These are phyloP conservation scores for Leptodirus hochenwartii DNA, from an alignment of 2,888 invertebrate genomes.

Conservation along the genomic window DNA sequence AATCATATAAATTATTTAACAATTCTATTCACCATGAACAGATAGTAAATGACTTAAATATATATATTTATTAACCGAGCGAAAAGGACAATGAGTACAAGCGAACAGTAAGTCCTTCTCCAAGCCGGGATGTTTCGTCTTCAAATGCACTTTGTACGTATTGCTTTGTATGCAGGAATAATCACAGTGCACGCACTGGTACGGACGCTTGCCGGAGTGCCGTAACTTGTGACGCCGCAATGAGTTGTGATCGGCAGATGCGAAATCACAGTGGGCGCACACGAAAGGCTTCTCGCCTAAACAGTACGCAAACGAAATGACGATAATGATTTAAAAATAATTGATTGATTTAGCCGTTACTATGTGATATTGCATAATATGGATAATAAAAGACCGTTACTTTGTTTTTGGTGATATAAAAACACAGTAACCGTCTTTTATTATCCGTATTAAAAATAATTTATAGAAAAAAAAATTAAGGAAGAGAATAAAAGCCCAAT, in stretches of 20 bases:
- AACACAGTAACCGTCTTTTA: too few relatives aligned
- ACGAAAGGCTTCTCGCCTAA: slow-evolving; percentile 59
- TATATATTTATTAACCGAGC: slow-evolving; percentile 44
- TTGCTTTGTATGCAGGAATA: slow-evolving; percentile 69
- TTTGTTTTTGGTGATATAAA: too few relatives aligned
- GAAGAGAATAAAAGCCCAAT: too few relatives aligned
- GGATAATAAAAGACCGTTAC: too few relatives aligned
- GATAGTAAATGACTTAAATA: slow-evolving; percentile 25
- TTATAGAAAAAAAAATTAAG: too few relatives aligned
- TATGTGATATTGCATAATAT: too few relatives aligned
- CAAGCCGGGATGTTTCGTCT: slow-evolving; percentile 57
- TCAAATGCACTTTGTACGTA: slow-evolving; percentile 57
- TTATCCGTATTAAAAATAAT: too few relatives aligned
- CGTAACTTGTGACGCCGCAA: slow-evolving; percentile 59
- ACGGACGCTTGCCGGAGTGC: slow-evolving; percentile 56
- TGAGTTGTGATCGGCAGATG: slow-evolving; percentile 65
- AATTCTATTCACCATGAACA: too few relatives aligned
- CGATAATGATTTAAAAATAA: not conserved
- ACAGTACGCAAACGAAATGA: too few relatives aligned
- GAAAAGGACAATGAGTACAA: slow-evolving; percentile 41
- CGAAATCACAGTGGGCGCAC: slow-evolving; percentile 54
- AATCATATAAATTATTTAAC: too few relatives aligned
- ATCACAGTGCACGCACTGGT: slow-evolving; percentile 61
- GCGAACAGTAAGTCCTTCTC: slow-evolving; percentile 41
- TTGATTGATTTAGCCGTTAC: too few relatives aligned